phyloP scores from a whole-genome alignment of 2,888 invertebrate genomes.

The Gymnosoma rotundatum region DNA sequence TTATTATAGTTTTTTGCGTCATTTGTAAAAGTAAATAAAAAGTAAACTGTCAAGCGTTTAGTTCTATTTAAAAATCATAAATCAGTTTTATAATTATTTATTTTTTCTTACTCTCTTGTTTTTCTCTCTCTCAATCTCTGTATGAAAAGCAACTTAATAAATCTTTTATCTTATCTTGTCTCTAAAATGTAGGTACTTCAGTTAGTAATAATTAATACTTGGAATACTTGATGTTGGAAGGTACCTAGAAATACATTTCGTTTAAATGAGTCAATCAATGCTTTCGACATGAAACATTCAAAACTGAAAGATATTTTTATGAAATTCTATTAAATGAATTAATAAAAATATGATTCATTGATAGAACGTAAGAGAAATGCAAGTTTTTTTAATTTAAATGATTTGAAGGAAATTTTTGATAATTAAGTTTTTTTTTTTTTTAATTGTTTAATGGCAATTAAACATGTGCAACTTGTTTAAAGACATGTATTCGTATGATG shows the following conservation, averaged over 20 bases:
- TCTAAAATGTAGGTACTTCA: neutral
- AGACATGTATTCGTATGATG: no score
- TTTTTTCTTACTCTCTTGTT: neutral
- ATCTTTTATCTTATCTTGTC: conserved; percentile 9
- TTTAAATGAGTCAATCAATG: neutral
- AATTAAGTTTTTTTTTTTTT: no score
- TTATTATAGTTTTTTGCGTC: no score
- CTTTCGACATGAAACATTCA: neutral
- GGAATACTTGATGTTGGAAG: no score
- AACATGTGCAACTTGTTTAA: no score
- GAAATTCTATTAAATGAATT: neutral
- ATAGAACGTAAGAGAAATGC: neutral
- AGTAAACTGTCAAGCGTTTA: neutral
- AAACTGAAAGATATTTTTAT: neutral
- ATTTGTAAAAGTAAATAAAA: no score
- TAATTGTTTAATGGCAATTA: no score
- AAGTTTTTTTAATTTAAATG: no score
- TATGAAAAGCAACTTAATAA: no score
- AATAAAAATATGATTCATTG: neutral
- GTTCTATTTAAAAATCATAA: conserved; percentile 44
- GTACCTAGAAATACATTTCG: neutral
- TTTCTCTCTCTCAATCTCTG: neutral
- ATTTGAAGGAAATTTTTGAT: no score
- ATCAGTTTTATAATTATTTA: conserved; percentile 10
- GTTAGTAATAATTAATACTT: no score